Base-by-base conservation (phyloP, 2,113 vertebrate species). In the Oxyura jamaicensis region DNA sequence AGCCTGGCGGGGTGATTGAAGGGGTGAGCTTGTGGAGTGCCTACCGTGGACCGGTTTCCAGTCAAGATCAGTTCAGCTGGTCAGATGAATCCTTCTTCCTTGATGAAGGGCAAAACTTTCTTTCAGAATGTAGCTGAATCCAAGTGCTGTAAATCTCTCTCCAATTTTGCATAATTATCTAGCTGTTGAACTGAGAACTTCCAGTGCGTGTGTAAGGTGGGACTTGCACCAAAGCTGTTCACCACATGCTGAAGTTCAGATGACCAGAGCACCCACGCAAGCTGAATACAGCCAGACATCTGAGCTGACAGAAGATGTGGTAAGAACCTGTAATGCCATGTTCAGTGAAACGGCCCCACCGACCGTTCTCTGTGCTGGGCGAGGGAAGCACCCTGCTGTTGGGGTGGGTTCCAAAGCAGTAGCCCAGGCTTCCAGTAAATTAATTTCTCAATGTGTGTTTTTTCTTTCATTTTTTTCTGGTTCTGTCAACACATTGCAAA, bases 301-400 rank as follows among this genome's bases (percentile, higher is more conserved):
- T 44, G 35, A 62, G 26, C 80, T 39, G 26, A 65, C 48, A 83
- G 65, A 19, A 19, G 5, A 35, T 8, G 3, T 1, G 3, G 41
- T 26, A 33, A 39, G 48, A 55, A 20, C 35, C 19, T 80, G 20
- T 59, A 31, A 53, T 41, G 11, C 25, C 11, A 68, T 19, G 31
- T 6, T 33, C 29, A 65, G 39, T 7, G 39, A 73, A 44, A 31
- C 59, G 28, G 20, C 10, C 29, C 48, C 36, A 2, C 18, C 80
- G 53, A n/a, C 21, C 48, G 41, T 46, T 23, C 31, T 15, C 36
- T 53, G 8, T 36, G 52, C 39, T 9, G 17, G 42, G n/a, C 0
- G 0, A 55, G 39, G n/a, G 41, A 1, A 0, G 28, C 5, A 10
- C 39, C 53, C 44, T 35, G 53, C 39, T 79, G 39, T 19, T 39